Evolutionary conservation across 1,140 invertebrate species (phyloP).

Genomic region (Chrysomallon squamiferum): DNA sequence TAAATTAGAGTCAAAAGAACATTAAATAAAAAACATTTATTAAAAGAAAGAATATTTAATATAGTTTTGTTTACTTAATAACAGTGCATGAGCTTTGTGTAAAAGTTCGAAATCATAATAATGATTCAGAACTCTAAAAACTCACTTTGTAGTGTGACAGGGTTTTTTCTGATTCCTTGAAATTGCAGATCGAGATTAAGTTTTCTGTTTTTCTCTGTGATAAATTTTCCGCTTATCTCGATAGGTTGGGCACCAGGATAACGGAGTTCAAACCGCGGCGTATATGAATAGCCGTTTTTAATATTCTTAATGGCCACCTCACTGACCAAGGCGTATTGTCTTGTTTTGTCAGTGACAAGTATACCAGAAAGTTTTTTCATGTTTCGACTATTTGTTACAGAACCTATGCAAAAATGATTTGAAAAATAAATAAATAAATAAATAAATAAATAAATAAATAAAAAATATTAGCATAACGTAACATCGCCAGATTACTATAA

Average conservation of each 20-base stretch:
- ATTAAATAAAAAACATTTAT: too few species aligned
- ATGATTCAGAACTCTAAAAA: too few species aligned
- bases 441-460: neutral
- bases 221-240: conserved; percentile 28
- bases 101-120: too few species aligned
- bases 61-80: too few species aligned
- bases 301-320: conserved; percentile 33
- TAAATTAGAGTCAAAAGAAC: too few species aligned
- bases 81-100: too few species aligned
- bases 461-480: too few species aligned
- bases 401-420: conserved; percentile 31
- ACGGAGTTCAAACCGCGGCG: conserved; percentile 39
- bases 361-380: conserved; percentile 39
- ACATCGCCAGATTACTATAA: too few species aligned
- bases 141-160: conserved; percentile 48
- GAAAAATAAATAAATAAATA: neutral
- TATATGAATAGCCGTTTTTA: conserved; percentile 31
- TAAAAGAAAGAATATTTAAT: too few species aligned
- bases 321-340: conserved; percentile 42
- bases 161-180: conserved; percentile 28
- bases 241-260: conserved; percentile 33
- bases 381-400: conserved; percentile 26
- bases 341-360: conserved; percentile 41
- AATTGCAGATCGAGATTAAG: conserved; percentile 36
- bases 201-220: conserved; percentile 21